These are phyloP conservation scores for Dasypus novemcinctus DNA, from an alignment of 2,113 vertebrate species.

Conservation along the genomic window DNA sequence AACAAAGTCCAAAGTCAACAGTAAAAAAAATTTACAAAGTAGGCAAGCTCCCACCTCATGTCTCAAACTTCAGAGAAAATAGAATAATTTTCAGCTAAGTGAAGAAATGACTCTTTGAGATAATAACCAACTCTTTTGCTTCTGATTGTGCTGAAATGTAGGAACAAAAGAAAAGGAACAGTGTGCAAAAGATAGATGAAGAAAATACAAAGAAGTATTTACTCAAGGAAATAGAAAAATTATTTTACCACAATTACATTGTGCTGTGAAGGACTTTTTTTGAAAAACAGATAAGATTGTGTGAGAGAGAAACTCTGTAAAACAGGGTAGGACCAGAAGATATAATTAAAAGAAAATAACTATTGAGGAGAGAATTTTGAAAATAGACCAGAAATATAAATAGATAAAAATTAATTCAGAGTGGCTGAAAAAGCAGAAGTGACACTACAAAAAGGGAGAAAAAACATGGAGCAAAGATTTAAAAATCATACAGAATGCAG, in stretches of 20 bases:
- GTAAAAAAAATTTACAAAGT: neutral
- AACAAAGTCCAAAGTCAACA: no score
- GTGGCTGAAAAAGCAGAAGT: neutral
- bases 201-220: neutral
- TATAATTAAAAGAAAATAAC: neutral
- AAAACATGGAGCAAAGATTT: neutral
- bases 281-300: neutral
- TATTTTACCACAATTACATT: neutral
- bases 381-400: neutral
- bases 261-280: neutral
- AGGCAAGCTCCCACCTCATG: neutral
- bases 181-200: neutral
- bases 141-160: slow-evolving; percentile 29
- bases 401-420: neutral
- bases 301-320: neutral
- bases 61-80: neutral
- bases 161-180: neutral
- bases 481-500: neutral
- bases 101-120: slow-evolving; percentile 1
- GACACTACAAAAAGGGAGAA: neutral
- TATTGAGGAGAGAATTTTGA: neutral
- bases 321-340: neutral
- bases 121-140: neutral
- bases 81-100: slow-evolving; percentile 34
- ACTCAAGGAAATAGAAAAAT: neutral